Conservation (phyloP, 2,888 invertebrate genomes). For the Ryuthela nishihirai region DNA sequence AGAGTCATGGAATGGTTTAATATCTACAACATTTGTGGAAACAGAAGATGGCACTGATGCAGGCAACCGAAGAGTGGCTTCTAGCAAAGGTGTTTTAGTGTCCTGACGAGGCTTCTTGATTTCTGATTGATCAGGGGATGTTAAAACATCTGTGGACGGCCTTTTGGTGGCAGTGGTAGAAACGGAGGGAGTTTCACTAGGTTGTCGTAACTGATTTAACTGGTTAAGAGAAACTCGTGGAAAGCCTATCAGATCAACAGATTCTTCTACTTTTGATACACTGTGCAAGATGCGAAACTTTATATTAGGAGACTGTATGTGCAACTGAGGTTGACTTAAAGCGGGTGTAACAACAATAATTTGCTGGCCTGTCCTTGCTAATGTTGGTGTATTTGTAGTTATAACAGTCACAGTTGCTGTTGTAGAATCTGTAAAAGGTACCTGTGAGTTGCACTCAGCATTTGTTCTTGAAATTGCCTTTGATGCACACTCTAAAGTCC, state of each 20-base stretch:
- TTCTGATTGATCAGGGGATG: constrained; percentile 7
- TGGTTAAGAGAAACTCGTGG: constrained; percentile 40
- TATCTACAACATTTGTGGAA: constrained; percentile 18
- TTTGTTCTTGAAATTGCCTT: constrained; percentile 38
- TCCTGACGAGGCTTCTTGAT: constrained; percentile 26
- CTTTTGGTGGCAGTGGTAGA: constrained; percentile 29
- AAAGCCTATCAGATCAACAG: constrained; percentile 39
- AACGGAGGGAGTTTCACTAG: constrained; percentile 32
- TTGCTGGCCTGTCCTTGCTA: constrained; percentile 32
- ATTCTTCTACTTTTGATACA: constrained; percentile 23
- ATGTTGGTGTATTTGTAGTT: constrained; percentile 29
- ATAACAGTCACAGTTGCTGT: constrained; percentile 35
- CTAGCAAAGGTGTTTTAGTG: constrained; percentile 30
- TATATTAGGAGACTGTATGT: constrained; percentile 31
- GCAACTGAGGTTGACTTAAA: constrained; percentile 27
- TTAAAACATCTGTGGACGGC: constrained; percentile 31
- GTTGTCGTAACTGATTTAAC: constrained; percentile 36
- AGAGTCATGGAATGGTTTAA: constrained; percentile 26
- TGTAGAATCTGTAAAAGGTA: constrained; percentile 25
- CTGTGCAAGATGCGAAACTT: constrained; percentile 31
- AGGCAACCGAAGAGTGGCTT: constrained; percentile 27
- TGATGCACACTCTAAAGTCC: constrained; percentile 38
- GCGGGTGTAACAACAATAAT: constrained; percentile 31
- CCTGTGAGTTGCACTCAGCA: constrained; percentile 34
- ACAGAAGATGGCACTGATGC: constrained; percentile 27